A percentile compares a stretch with the other conserved stretches of the same genome.
phyloP scores from a whole-genome alignment of 2,797 vertebrate genomes.

The Diplodus puntazzo region DNA sequence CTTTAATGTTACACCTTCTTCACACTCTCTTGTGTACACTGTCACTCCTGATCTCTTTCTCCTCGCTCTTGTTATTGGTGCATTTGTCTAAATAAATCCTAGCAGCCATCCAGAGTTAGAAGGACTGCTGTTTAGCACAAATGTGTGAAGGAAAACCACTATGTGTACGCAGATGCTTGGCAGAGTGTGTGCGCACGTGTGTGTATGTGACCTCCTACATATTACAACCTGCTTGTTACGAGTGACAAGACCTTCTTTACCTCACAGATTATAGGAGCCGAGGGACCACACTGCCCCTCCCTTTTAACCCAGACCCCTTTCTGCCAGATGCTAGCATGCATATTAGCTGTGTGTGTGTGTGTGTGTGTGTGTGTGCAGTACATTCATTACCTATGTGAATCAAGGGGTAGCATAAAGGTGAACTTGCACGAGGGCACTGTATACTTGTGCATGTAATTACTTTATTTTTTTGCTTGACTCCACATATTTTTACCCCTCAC shows the following conservation, averaged over 20 bases:
- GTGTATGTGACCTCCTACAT: conserved; percentile 58
- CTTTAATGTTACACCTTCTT: conserved; percentile 46
- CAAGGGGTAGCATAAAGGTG: conserved; percentile 50
- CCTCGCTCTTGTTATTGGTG: conserved; percentile 20
- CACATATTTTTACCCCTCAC: conserved; percentile 75
- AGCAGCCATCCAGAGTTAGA: conserved; percentile 39
- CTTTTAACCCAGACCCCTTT: conserved; percentile 43
- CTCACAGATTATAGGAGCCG: conserved; percentile 76
- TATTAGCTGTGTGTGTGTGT: conserved; percentile 48
- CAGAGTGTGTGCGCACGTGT: conserved; percentile 35
- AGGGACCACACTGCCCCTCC: conserved; percentile 72
- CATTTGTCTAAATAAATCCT: conserved; percentile 54
- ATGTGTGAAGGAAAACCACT: conserved; percentile 64
- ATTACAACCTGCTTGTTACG: conserved; percentile 74
- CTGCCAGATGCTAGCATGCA: conserved; percentile 75
- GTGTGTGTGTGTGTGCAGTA: conserved; percentile 26
- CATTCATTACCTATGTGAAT: conserved; percentile 51
- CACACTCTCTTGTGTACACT: conserved; percentile 28
- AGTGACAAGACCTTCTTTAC: conserved; percentile 72
- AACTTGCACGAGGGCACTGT: conserved; percentile 43
- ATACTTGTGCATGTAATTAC: conserved; percentile 42
- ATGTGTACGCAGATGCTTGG: conserved; percentile 43
- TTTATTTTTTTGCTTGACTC: conserved; percentile 72
- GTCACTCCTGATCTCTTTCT: conserved; percentile 8
- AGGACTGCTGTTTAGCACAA: conserved; percentile 44